Percentiles rank a stretch among this genome's conserved stretches.
phyloP scores from a whole-genome alignment of 2,888 invertebrate genomes.

The Macrophya annulata region DNA sequence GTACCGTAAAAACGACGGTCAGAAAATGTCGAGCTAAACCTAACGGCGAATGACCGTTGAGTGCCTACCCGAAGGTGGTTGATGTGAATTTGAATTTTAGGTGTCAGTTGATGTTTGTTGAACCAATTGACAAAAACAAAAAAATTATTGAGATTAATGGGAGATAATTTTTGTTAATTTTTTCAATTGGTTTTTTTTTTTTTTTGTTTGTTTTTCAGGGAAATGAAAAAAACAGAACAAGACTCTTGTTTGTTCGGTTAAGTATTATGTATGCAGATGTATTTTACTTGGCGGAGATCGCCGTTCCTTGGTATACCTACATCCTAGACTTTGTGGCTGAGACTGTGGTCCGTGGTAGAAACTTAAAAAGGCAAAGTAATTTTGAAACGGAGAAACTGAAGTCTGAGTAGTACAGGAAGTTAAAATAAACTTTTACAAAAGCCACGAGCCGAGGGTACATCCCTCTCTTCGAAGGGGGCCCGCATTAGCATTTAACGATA shows the following conservation, averaged over 20 bases:
- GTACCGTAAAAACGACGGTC: conserved; percentile 54
- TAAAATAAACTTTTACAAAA: conserved; percentile 51
- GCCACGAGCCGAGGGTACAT: conserved; percentile 30
- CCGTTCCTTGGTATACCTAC: neutral
- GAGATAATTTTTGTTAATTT: neutral
- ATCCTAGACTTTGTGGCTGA: conserved; percentile 11
- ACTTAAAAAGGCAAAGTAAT: conserved; percentile 50
- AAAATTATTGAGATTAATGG: neutral
- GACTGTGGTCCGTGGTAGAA: neutral
- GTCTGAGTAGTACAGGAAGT: conserved; percentile 44
- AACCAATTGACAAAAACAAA: neutral
- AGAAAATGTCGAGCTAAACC: conserved; percentile 22
- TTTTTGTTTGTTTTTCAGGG: no score
- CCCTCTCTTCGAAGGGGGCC: no score
- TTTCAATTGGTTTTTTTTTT: neutral
- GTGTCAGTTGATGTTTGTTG: neutral
- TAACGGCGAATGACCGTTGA: neutral
- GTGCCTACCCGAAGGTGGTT: neutral
- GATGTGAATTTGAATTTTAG: conserved; percentile 9
- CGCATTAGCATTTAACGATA: conserved; percentile 50
- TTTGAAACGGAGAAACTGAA: conserved; percentile 20
- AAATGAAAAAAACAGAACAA: neutral
- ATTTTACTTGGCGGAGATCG: conserved; percentile 9
- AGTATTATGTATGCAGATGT: neutral
- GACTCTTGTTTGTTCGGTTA: neutral